Conservation (phyloP, 2,113 vertebrate genomes). For the Pica pica region DNA sequence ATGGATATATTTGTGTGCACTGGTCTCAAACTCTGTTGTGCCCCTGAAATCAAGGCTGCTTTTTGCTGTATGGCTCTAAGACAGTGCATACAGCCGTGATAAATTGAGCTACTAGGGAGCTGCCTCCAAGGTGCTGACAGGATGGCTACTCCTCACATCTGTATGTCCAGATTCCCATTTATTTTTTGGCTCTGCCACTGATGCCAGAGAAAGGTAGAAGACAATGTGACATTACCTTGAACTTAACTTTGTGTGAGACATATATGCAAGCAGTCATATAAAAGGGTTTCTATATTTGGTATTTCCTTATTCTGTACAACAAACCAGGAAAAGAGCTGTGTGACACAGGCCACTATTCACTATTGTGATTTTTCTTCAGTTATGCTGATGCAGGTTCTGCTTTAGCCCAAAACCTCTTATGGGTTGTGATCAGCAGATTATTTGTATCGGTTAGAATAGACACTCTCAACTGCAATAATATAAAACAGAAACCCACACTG, state of each 20-base stretch:
- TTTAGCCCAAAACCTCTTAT: background rate
- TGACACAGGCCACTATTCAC: background rate
- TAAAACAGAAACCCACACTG: background rate
- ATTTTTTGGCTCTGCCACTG: background rate
- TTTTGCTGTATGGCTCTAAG: background rate
- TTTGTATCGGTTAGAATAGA: background rate
- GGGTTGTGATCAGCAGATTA: background rate
- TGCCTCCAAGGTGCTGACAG: background rate
- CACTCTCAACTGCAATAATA: background rate
- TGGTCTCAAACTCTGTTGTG: background rate
- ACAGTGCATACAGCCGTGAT: background rate
- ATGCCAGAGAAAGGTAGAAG: background rate
- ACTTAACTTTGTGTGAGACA: background rate
- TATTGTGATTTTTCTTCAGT: background rate
- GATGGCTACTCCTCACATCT: background rate
- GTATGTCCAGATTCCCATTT: background rate
- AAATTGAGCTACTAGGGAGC: background rate
- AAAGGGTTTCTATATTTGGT: background rate
- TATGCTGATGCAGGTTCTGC: background rate
- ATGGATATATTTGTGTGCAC: background rate
- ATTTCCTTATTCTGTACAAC: background rate
- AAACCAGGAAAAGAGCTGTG: background rate
- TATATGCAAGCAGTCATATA: background rate
- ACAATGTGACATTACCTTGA: background rate
- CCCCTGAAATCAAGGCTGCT: background rate